A percentile compares a stretch with the other conserved stretches of the same genome.
Evolutionary conservation across 2,888 invertebrate genomes (phyloP).

Genomic region (Tetanocera ferruginea): DNA sequence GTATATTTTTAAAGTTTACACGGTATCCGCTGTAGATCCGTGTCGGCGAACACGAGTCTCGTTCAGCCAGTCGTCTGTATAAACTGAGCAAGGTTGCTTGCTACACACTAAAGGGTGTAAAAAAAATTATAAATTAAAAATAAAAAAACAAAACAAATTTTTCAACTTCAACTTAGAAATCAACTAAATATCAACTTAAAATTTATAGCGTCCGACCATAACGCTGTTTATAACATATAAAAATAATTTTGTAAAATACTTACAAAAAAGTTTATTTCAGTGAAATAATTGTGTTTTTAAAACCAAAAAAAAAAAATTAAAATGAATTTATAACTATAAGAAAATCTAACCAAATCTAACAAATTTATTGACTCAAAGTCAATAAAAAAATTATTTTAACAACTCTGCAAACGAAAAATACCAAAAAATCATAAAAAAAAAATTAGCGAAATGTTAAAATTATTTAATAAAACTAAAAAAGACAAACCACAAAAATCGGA

Average conservation of each 20-base stretch:
- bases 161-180: too few relatives aligned
- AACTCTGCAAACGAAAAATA: background rate
- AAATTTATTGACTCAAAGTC: too few relatives aligned
- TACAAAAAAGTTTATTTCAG: too few relatives aligned
- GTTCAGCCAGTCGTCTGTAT: constrained; percentile 10
- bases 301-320: background rate
- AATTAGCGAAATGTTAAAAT: constrained; percentile 56
- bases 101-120: constrained; percentile 14
- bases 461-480: constrained; percentile 63
- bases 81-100: background rate
- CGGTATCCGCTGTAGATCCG: constrained; percentile 12
- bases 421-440: constrained; percentile 7
- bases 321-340: background rate
- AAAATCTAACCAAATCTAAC: too few relatives aligned
- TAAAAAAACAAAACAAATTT: constrained; percentile 3
- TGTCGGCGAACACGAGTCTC: background rate
- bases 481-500: constrained; percentile 65
- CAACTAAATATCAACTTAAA: background rate
- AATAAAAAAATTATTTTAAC: too few relatives aligned
- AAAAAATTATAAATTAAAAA: constrained; percentile 14
- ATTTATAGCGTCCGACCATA: too few relatives aligned
- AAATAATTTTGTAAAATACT: background rate
- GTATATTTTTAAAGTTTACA: constrained; percentile 34
- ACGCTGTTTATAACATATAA: background rate
- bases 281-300: constrained; percentile 16